Evolutionary conservation across 2,888 invertebrate genomes (phyloP), one percentile per base, ranked within the genome.

Genomic region (Hymenopus coronatus): DNA sequence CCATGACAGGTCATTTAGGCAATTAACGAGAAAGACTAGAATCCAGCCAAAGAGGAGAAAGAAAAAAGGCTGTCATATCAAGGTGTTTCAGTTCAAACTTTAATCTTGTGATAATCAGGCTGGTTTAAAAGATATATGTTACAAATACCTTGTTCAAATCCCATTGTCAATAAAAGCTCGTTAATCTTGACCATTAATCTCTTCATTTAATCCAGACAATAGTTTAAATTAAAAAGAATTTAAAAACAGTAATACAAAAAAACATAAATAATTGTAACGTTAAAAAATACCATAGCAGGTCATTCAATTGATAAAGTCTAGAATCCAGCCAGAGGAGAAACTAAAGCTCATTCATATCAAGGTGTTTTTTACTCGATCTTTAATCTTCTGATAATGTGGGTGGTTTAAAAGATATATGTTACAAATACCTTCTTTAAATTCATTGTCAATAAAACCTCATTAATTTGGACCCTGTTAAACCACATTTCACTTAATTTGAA

Each of bases 231-330:
- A n/a, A n/a, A n/a, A n/a, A n/a, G n/a, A n/a, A n/a, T n/a, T n/a
- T n/a, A n/a, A n/a, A n/a, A n/a, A n/a, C n/a, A n/a, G n/a, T n/a
- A n/a, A n/a, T n/a, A n/a, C n/a, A n/a, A n/a, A n/a, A n/a, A n/a
- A n/a, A n/a, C n/a, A n/a, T n/a, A n/a, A n/a, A n/a, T n/a, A n/a
- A n/a, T n/a, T n/a, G n/a, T n/a, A n/a, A n/a, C n/a, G n/a, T n/a
- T n/a, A n/a, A n/a, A n/a, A n/a, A n/a, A n/a, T n/a, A 89, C 89
- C 89, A 33, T 87, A 70, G 83, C 27, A 84, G 88, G 28, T 88
- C 28, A 30, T 70, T 84, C 88, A 85, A 82, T 81, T 81, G 85
- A 88, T 70, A 85, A 88, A 88, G 81, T 28, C 81, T n/a, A 33
- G 30, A 85, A 54, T 40, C 84, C 30, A 20, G 6, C 20, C 25